Evolutionary conservation across 2,888 invertebrate genomes (phyloP).

Genomic region (Aphelenchoides bicaudatus): DNA sequence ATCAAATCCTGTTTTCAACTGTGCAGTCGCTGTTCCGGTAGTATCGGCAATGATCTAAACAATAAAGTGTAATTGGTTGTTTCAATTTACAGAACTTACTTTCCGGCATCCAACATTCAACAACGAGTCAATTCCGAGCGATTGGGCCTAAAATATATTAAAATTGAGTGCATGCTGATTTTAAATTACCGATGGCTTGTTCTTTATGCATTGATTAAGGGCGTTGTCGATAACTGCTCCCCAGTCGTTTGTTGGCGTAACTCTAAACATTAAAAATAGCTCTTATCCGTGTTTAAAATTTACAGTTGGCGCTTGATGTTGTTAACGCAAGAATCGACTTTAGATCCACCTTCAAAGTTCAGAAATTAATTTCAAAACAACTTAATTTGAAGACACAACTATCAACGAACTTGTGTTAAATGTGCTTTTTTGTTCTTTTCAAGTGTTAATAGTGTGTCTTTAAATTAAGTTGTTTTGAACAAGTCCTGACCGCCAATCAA

Average conservation of each 20-base stretch:
- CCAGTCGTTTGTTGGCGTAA: slow-evolving; percentile 59
- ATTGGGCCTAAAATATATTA: too few relatives aligned
- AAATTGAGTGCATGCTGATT: too few relatives aligned
- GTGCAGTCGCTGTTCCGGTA: slow-evolving; percentile 51
- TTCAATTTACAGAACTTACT: slow-evolving; percentile 33
- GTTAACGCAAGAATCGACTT: slow-evolving; percentile 56
- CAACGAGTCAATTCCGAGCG: slow-evolving; percentile 55
- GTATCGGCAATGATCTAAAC: slow-evolving; percentile 55
- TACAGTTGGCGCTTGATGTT: slow-evolving; percentile 58
- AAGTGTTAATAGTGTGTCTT: too few relatives aligned
- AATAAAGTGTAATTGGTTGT: background rate
- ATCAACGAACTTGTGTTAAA: too few relatives aligned
- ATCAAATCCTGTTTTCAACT: slow-evolving; percentile 59
- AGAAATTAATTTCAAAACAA: too few relatives aligned
- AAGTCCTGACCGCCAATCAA: slow-evolving; percentile 52
- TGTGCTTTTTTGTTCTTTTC: too few relatives aligned
- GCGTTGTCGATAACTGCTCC: slow-evolving; percentile 56
- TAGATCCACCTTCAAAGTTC: too few relatives aligned
- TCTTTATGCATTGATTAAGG: slow-evolving; percentile 53
- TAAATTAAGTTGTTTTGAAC: slow-evolving; percentile 27
- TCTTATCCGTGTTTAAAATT: slow-evolving; percentile 18
- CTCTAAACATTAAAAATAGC: slow-evolving; percentile 28
- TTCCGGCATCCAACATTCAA: slow-evolving; percentile 59
- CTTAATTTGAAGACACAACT: too few relatives aligned
- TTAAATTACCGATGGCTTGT: slow-evolving; percentile 46